Base-by-base conservation (phyloP, 2,113 vertebrate species). In the Pteropus alecto region DNA sequence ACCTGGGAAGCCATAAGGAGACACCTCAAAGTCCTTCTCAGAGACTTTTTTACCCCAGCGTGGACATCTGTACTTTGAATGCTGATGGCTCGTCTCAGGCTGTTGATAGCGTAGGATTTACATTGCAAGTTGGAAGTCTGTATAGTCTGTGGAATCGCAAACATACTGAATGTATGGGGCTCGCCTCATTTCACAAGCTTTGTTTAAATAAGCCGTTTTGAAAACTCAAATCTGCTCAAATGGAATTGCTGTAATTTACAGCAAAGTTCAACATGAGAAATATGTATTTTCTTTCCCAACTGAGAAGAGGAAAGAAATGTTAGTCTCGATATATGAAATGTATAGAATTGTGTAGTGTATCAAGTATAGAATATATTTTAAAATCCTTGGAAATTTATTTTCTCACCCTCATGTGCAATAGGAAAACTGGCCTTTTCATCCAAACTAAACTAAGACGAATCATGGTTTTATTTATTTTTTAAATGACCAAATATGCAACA, bases 301-400 rank as follows among this genome's bases (percentile, higher is more conserved):
- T 60, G 84, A 95, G 90, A 95, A 81, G 87, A 94, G 93, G 61
- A 92, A 95, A 94, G 46, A 70, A 61, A 11, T 43, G 43, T 73
- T 26, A 46, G 74, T 70, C 68, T 96, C 91, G 85, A 22, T 76
- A 51, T 60, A 33, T 85, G 82, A 93, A 58, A 87, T 26, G 48
- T 73, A 19, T 33, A 43, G 74, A 56, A 16, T 70, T 41, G 28
- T 51, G 18, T 26, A 71, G 35, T 43, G 51, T 60, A 71, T 70
- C 22, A 87, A 84, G 61, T 58, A 38, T 87, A 78, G 71, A 95
- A 58, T 96, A 16, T 93, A 16, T 68, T 90, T 87, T 90, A 65
- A 83, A 90, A 90, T 81, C 89, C 48, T 38, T 9, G 48, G 67
- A 96, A 65, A 78, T 91, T 76, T 94, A 93, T 95, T 97, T 96